Evolutionary conservation across 2,797 vertebrate genomes (phyloP).

Genomic region (Merluccius polli): DNA sequence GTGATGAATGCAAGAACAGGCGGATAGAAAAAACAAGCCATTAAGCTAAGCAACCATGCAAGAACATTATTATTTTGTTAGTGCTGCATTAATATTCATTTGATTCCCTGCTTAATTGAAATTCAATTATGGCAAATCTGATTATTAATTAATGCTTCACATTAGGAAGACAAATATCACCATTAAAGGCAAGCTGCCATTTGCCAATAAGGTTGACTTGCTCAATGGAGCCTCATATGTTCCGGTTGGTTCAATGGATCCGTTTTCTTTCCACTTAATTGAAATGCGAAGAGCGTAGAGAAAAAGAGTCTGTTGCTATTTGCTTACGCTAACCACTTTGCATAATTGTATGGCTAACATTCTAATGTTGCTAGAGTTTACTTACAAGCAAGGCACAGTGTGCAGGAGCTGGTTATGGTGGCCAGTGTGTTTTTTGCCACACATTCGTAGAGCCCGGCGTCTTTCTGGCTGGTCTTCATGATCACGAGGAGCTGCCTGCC

Average conservation of each 20-base stretch:
- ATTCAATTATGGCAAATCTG: constrained; percentile 40
- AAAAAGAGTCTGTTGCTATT: neutral
- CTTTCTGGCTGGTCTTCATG: constrained; percentile 72
- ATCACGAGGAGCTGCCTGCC: constrained; percentile 89
- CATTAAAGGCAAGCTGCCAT: constrained; percentile 27
- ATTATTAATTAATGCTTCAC: constrained; percentile 21
- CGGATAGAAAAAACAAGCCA: constrained; percentile 23
- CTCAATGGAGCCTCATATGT: neutral
- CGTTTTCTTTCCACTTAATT: neutral
- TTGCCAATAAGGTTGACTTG: neutral
- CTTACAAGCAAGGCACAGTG: constrained; percentile 88
- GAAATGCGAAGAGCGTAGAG: neutral
- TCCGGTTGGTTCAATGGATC: neutral
- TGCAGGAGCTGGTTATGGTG: constrained; percentile 86
- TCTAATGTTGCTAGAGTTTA: constrained; percentile 6
- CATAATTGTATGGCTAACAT: neutral
- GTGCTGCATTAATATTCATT: constrained; percentile 37
- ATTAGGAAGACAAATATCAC: constrained; percentile 32
- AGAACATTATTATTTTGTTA: constrained; percentile 38
- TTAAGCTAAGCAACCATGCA: constrained; percentile 37
- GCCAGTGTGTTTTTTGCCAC: constrained; percentile 84
- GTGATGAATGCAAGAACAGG: constrained; percentile 25
- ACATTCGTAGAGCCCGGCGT: constrained; percentile 90
- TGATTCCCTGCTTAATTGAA: constrained; percentile 40
- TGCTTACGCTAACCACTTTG: neutral